Conservation (phyloP, 2,113 vertebrate species). For the Cardinalis cardinalis region DNA sequence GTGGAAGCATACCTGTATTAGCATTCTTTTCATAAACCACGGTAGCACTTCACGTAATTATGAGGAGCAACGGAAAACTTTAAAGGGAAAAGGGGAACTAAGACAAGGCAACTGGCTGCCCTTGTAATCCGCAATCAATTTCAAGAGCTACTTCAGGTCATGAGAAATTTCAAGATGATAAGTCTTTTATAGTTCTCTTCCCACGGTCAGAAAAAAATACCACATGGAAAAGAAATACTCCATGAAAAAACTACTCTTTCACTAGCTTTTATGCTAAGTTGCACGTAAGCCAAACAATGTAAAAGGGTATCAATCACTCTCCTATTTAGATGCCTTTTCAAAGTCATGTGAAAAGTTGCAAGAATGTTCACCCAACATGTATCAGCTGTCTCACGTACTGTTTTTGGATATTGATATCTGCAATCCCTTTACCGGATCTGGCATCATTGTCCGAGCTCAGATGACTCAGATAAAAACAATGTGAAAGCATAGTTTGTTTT, state of each 20-base stretch:
- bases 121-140: neutral
- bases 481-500: constrained; percentile 32
- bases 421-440: constrained; percentile 27
- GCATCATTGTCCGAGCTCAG: constrained; percentile 47
- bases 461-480: constrained; percentile 47
- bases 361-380: neutral
- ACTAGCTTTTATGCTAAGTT: constrained; percentile 10
- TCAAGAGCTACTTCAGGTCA: constrained; percentile 52
- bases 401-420: constrained; percentile 11
- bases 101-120: constrained; percentile 23
- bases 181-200: constrained; percentile 28
- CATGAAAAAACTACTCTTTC: neutral
- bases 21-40: neutral
- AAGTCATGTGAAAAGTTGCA: neutral
- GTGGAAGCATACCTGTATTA: neutral
- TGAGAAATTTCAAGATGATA: constrained; percentile 55
- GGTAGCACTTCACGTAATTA: neutral
- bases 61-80: neutral
- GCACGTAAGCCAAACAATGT: neutral
- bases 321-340: neutral
- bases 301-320: constrained; percentile 29
- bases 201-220: constrained; percentile 53
- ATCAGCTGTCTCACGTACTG: neutral
- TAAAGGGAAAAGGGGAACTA: neutral
- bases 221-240: constrained; percentile 45